A percentile compares a stretch with the other conserved stretches of the same genome.
phyloP scores from a whole-genome alignment of 2,888 invertebrate species.

The Calameuta idolon region DNA sequence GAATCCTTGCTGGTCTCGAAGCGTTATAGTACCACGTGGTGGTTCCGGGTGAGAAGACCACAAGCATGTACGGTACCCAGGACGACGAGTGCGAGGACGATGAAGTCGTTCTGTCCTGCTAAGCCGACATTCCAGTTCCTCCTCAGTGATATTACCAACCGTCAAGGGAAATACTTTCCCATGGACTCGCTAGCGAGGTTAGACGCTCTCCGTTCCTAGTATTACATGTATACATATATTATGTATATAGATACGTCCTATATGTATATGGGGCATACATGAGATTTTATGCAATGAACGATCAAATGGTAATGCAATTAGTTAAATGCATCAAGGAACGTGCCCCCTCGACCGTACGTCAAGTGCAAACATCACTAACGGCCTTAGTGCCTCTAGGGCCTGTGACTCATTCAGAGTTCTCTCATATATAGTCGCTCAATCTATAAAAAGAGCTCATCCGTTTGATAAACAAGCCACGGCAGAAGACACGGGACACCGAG shows the following conservation, averaged over 20 bases:
- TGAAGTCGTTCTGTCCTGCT: slow-evolving; percentile 36
- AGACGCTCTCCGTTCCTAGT: neutral
- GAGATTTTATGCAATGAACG: slow-evolving; percentile 15
- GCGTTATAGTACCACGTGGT: slow-evolving; percentile 29
- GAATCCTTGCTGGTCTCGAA: slow-evolving; percentile 44
- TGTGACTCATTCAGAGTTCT: slow-evolving; percentile 25
- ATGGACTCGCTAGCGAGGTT: neutral
- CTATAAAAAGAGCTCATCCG: slow-evolving; percentile 29
- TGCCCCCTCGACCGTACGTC: slow-evolving; percentile 26
- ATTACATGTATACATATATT: neutral
- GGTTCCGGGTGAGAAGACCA: slow-evolving; percentile 48
- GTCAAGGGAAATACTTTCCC: neutral
- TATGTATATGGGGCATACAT: neutral
- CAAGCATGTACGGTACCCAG: slow-evolving; percentile 40
- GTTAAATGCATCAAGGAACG: slow-evolving; percentile 34
- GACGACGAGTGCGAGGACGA: slow-evolving; percentile 32
- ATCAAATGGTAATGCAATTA: slow-evolving; percentile 40
- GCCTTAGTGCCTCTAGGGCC: slow-evolving; percentile 3
- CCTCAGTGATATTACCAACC: neutral
- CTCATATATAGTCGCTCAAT: slow-evolving; percentile 6
- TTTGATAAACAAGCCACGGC: slow-evolving; percentile 41
- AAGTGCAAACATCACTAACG: slow-evolving; percentile 33
- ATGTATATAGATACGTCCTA: neutral
- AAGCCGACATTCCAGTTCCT: slow-evolving; percentile 30
- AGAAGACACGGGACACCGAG: slow-evolving; percentile 27